Evolutionary conservation across 2,888 invertebrate species (phyloP).

Genomic region (Cheilosia grossa): DNA sequence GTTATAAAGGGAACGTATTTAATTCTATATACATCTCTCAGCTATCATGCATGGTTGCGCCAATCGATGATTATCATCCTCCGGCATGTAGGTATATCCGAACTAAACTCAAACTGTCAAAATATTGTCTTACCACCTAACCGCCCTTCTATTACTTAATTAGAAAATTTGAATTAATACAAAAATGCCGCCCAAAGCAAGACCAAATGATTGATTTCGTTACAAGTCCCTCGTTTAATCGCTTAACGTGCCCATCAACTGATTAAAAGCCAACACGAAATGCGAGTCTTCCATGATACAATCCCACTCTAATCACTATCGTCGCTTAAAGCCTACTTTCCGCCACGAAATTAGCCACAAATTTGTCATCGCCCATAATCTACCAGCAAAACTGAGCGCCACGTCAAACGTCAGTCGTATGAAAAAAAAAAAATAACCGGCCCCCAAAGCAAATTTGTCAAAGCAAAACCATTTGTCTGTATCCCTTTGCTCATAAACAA

Average conservation of each 20-base stretch:
- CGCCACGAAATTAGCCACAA: slow-evolving; percentile 10
- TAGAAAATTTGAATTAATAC: too few relatives aligned
- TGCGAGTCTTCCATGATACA: not conserved
- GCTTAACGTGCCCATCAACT: not conserved
- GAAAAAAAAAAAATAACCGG: not conserved
- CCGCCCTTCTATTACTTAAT: too few relatives aligned
- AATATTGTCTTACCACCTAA: too few relatives aligned
- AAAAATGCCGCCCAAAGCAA: too few relatives aligned
- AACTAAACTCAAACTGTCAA: too few relatives aligned
- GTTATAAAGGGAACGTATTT: too few relatives aligned
- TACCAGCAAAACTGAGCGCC: slow-evolving; percentile 43
- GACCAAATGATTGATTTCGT: too few relatives aligned
- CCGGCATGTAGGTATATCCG: too few relatives aligned
- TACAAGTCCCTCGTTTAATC: not conserved
- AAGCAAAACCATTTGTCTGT: slow-evolving; percentile 39
- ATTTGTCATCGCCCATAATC: slow-evolving; percentile 49
- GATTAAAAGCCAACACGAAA: not conserved
- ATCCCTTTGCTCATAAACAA: slow-evolving; percentile 27
- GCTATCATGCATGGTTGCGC: too few relatives aligned
- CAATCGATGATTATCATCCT: too few relatives aligned
- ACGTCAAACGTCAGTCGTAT: slow-evolving; percentile 3
- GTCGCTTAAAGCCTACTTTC: not conserved
- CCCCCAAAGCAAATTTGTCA: slow-evolving; percentile 4
- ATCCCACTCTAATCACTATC: too few relatives aligned
- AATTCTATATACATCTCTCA: too few relatives aligned